Percentiles rank a stretch among this genome's conserved stretches.
These are phyloP conservation scores for Thaumatotibia leucotreta DNA, from an alignment of 1,140 invertebrate genomes.

Conservation along the genomic window DNA sequence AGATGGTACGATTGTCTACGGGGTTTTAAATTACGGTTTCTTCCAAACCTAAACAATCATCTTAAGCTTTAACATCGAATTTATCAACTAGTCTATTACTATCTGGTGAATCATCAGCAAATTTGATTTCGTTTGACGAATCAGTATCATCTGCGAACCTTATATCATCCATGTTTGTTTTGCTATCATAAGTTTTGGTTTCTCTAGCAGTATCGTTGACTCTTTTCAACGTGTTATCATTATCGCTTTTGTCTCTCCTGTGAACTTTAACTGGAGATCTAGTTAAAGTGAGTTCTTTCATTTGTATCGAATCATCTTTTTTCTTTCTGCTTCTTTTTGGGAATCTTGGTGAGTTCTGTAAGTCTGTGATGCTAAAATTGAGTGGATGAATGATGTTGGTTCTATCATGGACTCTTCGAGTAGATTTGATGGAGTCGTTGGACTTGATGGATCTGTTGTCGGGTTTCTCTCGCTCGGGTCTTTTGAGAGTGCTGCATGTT, in stretches of 20 bases:
- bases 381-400: slow-evolving; percentile 69
- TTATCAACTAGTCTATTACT: slow-evolving; percentile 60
- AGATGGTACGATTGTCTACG: background rate
- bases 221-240: slow-evolving; percentile 61
- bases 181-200: slow-evolving; percentile 38
- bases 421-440: slow-evolving; percentile 62
- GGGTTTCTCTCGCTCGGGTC: slow-evolving; percentile 19
- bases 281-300: slow-evolving; percentile 62
- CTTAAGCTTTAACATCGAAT: slow-evolving; percentile 59
- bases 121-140: slow-evolving; percentile 69
- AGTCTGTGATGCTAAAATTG: slow-evolving; percentile 69
- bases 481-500: slow-evolving; percentile 41
- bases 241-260: slow-evolving; percentile 50
- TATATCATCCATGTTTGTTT: slow-evolving; percentile 56
- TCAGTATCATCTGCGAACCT: slow-evolving; percentile 73
- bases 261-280: slow-evolving; percentile 58
- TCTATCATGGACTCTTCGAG: slow-evolving; percentile 56
- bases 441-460: slow-evolving; percentile 48
- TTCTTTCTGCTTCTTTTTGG: slow-evolving; percentile 50
- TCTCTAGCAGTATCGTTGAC: slow-evolving; percentile 52
- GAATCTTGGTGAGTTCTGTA: slow-evolving; percentile 61
- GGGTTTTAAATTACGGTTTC: background rate
- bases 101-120: slow-evolving; percentile 67
- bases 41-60: slow-evolving; percentile 1
- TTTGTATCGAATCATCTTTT: slow-evolving; percentile 57